Base-by-base conservation (phyloP, 2,113 vertebrate genomes). In the Mus pahari region DNA sequence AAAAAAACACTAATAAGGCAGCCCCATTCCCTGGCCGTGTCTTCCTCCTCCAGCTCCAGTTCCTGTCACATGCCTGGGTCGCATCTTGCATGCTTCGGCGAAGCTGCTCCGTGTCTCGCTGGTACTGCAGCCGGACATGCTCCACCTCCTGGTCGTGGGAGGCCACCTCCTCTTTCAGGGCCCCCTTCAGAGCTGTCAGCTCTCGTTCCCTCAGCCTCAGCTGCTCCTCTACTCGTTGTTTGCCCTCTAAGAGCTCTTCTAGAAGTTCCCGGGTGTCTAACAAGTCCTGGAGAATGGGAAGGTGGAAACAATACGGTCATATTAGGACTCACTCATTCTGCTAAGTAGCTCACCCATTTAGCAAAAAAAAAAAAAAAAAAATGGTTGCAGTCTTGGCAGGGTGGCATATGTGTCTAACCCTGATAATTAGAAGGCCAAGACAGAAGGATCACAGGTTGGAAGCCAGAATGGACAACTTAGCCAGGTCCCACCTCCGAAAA, bases 71-170 rank as follows among this genome's bases (percentile, higher is more conserved):
- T 98, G 99, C 99, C 99, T 99, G 99, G 1, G 99, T 99, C 10
- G 99, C 99, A 42, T 98, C 99, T 82, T 99, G 99, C 99, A 99
- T 98, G 98, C 98, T 99, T 94, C 97, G 97, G 81, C 99, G 98
- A 74, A 99, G 98, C 96, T 98, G 99, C 78, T 99, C 99, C 97
- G 99, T 98, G 97, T 99, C 99, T 0, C 96, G 92, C 79, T 99
- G 99, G 98, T 98, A 99, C 97, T 99, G 99, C 97, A 99, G 98
- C 86, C 99, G 97, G 36, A 99, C 98, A 0, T 73, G 97, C 90
- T 98, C 98, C 19, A 98, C 91, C 66, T 98, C 98, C 83, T 98
- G 99, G 89, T 98, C 98, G 0, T 98, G 98, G 60, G 98, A 98
- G 14, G 99, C 98, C 24, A 98, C 98, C 97, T 99, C 99, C 87